phyloP scores from a whole-genome alignment of 2,113 vertebrate species.

The Andinoacara biseriatus region DNA sequence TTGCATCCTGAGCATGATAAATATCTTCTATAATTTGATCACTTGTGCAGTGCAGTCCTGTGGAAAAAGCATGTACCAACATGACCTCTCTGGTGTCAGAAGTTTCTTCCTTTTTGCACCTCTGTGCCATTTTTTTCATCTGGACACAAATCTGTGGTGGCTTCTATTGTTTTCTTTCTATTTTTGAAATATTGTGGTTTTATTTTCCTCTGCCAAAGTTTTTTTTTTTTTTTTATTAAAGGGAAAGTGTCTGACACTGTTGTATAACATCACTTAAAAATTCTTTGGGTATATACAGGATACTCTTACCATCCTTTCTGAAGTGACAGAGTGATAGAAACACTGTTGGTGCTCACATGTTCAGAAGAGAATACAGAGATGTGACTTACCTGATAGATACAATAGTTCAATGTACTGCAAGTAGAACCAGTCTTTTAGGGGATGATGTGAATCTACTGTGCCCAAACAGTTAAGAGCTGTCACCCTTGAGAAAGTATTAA shows the following conservation, averaged over 20 bases:
- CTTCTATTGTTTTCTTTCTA: constrained; percentile 6
- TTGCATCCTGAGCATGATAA: constrained; percentile 63
- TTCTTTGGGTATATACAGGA: constrained; percentile 44
- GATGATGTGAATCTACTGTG: constrained; percentile 61
- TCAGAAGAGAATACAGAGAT: constrained; percentile 38
- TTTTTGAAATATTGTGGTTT: constrained; percentile 36
- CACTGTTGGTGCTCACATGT: constrained; percentile 57
- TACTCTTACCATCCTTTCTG: constrained; percentile 62
- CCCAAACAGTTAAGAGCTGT: constrained; percentile 58
- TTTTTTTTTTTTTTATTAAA: constrained; percentile 68
- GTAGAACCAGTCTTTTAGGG: constrained; percentile 57
- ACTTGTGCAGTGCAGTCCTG: constrained; percentile 60
- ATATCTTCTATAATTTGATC: constrained; percentile 45
- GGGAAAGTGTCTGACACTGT: constrained; percentile 67
- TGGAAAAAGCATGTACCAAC: constrained; percentile 61
- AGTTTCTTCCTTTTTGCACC: constrained; percentile 43
- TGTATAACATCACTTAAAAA: constrained; percentile 47
- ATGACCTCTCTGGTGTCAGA: constrained; percentile 44
- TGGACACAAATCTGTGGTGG: constrained; percentile 29
- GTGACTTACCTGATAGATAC: constrained; percentile 45
- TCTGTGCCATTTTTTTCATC: constrained; percentile 45
- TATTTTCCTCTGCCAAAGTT: constrained; percentile 75
- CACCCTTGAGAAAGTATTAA: constrained; percentile 48
- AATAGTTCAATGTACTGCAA: constrained; percentile 62
- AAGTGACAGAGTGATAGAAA: constrained; percentile 65